Evolutionary conservation across 2,888 invertebrate species (phyloP), one percentile per base, ranked within the genome.

Genomic region (Perizoma flavofasciatum): DNA sequence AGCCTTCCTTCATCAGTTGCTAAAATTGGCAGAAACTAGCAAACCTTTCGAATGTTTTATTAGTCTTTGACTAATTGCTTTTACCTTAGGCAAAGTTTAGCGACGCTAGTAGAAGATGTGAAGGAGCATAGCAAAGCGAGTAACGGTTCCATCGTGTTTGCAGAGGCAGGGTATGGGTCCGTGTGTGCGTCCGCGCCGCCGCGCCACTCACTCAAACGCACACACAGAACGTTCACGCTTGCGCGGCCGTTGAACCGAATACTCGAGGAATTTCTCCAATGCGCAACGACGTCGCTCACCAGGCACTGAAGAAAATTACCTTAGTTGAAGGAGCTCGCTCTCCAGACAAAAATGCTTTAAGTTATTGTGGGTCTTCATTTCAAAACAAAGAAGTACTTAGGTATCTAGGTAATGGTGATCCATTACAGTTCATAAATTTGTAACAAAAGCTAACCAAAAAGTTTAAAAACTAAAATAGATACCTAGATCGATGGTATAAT

Each of bases 171-270:
- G 73, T 75, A 76, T 70, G 69, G 71, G 74, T 68, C 75, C 72
- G 75, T 81, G 89, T 86, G 89, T 88, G 89, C 83, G 89, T 83
- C 78, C 68, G 82, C 78, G 79, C 77, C 73, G 77, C 77, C 73
- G 77, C 73, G 77, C 77, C 73, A 77, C 79, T 78, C 79, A 78
- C 81, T 76, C 77, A 82, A 78, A 77, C 85, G 85, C 85, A 82
- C 83, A 81, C 84, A 78, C 77, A 76, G 71, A 71, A 74, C 79
- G 82, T 77, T 82, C 81, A 82, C 85, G 83, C 83, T 78, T 78
- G 82, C 78, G 87, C 89, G 91, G 91, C 88, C 90, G 83, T 91
- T 91, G 91, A 92, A 91, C 91, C 89, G 89, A 87, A 88, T 85
- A 88, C 89, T 82, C 77, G 79, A 90, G 90, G 91, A 91, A 92